These are phyloP conservation scores for Ceratina japonica DNA, from an alignment of 1,140 invertebrate genomes.

Conservation along the genomic window DNA sequence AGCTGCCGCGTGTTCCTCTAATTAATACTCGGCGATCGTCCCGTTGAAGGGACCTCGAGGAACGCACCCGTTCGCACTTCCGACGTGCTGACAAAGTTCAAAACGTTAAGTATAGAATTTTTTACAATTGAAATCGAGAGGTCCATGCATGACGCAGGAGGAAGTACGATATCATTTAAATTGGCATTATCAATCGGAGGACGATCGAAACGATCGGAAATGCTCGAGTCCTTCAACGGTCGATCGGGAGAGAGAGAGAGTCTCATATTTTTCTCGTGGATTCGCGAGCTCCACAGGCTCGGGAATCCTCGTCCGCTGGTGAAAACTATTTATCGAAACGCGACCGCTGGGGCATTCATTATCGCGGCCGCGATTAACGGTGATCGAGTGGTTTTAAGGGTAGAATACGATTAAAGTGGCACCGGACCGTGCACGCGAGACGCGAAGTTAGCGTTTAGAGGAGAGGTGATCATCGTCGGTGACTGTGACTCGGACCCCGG, in stretches of 20 bases:
- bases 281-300: not conserved
- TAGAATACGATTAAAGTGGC: slow-evolving; percentile 7
- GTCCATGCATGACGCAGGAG: not conserved
- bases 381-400: slow-evolving; percentile 4
- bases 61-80: not conserved
- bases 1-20: slow-evolving; percentile 43
- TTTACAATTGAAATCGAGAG: too few species aligned
- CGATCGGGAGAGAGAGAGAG: slow-evolving; percentile 19
- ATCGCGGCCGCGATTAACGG: slow-evolving; percentile 54
- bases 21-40: not conserved
- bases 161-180: too few species aligned
- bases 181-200: too few species aligned
- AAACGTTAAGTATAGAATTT: not conserved
- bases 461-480: not conserved
- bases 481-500: not conserved
- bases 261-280: slow-evolving; percentile 31
- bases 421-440: not conserved
- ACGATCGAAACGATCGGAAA: not conserved
- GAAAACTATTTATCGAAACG: slow-evolving; percentile 16
- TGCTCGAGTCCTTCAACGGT: not conserved
- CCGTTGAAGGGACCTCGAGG: not conserved
- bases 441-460: not conserved
- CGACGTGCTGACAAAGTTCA: not conserved
- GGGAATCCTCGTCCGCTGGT: slow-evolving; percentile 14
- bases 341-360: slow-evolving; percentile 65